A percentile compares a stretch with the other conserved stretches of the same genome.
phyloP scores from a whole-genome alignment of 1,140 invertebrate genomes.

The Cydia amplana region DNA sequence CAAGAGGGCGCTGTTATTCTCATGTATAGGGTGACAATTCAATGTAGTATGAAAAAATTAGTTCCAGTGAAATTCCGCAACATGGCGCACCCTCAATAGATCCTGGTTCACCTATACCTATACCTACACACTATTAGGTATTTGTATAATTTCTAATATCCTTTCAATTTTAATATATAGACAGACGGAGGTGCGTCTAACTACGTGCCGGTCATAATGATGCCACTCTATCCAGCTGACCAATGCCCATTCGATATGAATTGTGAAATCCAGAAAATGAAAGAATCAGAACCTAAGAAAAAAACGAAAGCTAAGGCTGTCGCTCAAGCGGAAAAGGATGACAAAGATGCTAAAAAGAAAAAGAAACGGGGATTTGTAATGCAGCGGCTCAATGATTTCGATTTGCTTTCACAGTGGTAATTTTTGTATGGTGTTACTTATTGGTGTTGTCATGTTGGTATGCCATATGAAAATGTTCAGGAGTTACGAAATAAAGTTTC shows the following conservation, averaged over 20 bases:
- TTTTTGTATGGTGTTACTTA: conserved; percentile 21
- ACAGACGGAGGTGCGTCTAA: conserved; percentile 41
- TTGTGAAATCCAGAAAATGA: conserved; percentile 59
- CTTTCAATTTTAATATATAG: not conserved
- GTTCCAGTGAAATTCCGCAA: no score
- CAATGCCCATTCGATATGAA: conserved; percentile 67
- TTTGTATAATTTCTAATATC: not conserved
- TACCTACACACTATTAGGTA: no score
- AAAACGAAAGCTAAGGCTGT: conserved; percentile 36
- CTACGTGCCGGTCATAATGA: conserved; percentile 71
- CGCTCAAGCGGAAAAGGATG: conserved; percentile 44
- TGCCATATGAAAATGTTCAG: not conserved
- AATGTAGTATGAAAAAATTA: no score
- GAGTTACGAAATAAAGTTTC: not conserved
- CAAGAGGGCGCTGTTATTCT: no score
- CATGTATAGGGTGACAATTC: no score
- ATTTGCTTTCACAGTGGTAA: conserved; percentile 69
- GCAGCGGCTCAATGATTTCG: conserved; percentile 66
- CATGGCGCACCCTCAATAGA: no score
- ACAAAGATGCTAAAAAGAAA: conserved; percentile 54
- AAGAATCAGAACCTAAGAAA: conserved; percentile 51
- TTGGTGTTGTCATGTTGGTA: conserved; percentile 1
- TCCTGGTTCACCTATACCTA: no score
- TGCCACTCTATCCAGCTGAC: conserved; percentile 64
- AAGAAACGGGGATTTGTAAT: conserved; percentile 65